These are phyloP conservation scores for Salvator merianae DNA, from an alignment of 2,113 vertebrate genomes.

Conservation along the genomic window DNA sequence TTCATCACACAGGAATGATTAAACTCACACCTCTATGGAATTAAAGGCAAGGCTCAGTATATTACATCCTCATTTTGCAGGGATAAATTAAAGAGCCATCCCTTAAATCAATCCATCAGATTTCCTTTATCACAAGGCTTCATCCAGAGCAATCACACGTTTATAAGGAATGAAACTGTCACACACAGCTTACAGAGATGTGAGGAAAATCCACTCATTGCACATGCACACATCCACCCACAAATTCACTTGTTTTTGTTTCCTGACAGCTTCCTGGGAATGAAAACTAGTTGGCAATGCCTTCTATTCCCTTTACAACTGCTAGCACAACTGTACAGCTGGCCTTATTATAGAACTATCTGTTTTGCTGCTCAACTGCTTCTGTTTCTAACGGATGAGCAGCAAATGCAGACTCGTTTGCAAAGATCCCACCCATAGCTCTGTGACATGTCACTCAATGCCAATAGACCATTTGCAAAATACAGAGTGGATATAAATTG, in stretches of 20 bases:
- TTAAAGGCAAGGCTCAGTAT: constrained; percentile 34
- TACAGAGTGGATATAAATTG: constrained; percentile 21
- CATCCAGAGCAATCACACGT: constrained; percentile 29
- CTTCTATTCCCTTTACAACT: constrained; percentile 15
- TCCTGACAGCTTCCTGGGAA: constrained; percentile 5
- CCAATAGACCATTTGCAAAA: constrained; percentile 16
- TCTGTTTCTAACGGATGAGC: constrained; percentile 11
- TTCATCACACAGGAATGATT: constrained; percentile 34
- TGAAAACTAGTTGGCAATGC: neutral
- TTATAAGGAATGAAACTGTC: constrained; percentile 24
- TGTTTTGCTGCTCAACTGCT: constrained; percentile 14
- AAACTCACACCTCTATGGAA: constrained; percentile 32
- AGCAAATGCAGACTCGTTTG: constrained; percentile 12
- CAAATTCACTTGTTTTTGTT: constrained; percentile 5
- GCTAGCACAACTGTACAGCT: neutral
- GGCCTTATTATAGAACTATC: constrained; percentile 1
- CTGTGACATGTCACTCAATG: neutral
- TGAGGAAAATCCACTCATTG: constrained; percentile 7
- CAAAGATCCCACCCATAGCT: neutral
- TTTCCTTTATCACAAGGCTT: constrained; percentile 39
- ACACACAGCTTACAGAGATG: constrained; percentile 32
- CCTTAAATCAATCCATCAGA: constrained; percentile 38
- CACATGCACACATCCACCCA: neutral
- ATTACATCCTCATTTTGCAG: constrained; percentile 36
- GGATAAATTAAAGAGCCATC: constrained; percentile 54